Conservation (phyloP, 2,888 invertebrate species). For the Orthosia gothica region DNA sequence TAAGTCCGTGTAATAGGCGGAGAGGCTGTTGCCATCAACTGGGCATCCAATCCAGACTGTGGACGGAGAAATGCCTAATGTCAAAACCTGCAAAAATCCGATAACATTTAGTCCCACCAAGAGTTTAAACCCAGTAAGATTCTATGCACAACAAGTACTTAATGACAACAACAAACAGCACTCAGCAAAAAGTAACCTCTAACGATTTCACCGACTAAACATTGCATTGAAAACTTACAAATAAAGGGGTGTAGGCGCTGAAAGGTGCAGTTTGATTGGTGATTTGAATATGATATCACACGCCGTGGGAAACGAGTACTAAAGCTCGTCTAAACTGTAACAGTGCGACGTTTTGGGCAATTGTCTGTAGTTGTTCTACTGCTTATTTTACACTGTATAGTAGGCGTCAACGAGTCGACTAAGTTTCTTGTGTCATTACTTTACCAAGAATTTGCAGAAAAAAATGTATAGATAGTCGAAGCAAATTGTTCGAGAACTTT, state of each 20-base stretch:
- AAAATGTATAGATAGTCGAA: slow-evolving; percentile 34
- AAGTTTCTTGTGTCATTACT: slow-evolving; percentile 57
- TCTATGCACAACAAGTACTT: no score
- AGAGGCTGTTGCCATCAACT: no score
- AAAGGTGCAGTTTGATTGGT: neutral
- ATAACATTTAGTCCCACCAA: no score
- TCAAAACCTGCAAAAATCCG: no score
- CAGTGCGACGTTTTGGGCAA: neutral
- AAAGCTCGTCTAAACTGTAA: no score
- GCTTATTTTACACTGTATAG: neutral
- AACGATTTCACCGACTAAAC: neutral
- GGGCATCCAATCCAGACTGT: no score
- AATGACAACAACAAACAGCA: no score
- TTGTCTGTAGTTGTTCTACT: slow-evolving; percentile 20
- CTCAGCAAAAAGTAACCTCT: no score
- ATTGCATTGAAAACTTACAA: neutral
- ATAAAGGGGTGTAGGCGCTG: neutral
- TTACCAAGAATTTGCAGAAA: slow-evolving; percentile 56
- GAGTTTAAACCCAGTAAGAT: no score
- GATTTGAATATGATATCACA: neutral
- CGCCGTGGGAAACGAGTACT: neutral
- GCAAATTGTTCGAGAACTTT: slow-evolving; percentile 24
- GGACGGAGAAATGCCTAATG: no score
- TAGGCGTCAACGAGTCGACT: slow-evolving; percentile 41
- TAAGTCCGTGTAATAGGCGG: no score